Evolutionary conservation across 2,797 vertebrate genomes (phyloP), one percentile per base, ranked within the genome.

Genomic region (Lagocephalus sceleratus): DNA sequence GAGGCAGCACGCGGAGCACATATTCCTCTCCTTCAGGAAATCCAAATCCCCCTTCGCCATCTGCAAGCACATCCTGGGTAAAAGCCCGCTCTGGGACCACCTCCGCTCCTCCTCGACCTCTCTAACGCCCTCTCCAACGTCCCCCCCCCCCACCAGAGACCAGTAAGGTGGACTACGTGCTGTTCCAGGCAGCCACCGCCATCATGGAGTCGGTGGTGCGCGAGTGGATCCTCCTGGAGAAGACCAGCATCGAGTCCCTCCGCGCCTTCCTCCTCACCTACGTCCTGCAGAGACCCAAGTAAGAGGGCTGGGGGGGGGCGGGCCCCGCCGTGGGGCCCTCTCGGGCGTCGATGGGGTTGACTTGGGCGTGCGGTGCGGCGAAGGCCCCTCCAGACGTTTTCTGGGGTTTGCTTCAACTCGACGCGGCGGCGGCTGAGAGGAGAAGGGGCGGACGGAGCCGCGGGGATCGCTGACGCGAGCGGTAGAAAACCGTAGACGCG

Each of bases 81-180:
- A 92, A 4, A 19, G 4, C 19, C 7, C 7, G 11, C 40, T 42
- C 16, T 3, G 17, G n/a, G n/a, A n/a, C n/a, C n/a, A n/a, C n/a
- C n/a, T n/a, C n/a, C n/a, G n/a, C n/a, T n/a, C n/a, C n/a, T n/a
- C n/a, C n/a, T n/a, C n/a, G n/a, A n/a, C n/a, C n/a, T n/a, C n/a
- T n/a, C n/a, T n/a, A n/a, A n/a, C n/a, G n/a, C n/a, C n/a, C n/a
- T n/a, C n/a, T n/a, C n/a, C n/a, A n/a, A n/a, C 39, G 5, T n/a
- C 3, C 19, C 23, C 45, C 1, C 5, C 2, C 20, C 17, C 42
- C 47, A 29, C 29, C 92, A 99, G 97, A 99, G 92, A 99, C 95
- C 68, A 99, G 97, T 87, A 98, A 98, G 87, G 97, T 98, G 91
- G 97, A 99, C 81, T 99, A 99, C 81, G 97, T 99, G 80, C 92